Evolutionary conservation across 2,113 vertebrate species (phyloP), one percentile per base, ranked within the genome.

Genomic region (Erinaceus europaeus): DNA sequence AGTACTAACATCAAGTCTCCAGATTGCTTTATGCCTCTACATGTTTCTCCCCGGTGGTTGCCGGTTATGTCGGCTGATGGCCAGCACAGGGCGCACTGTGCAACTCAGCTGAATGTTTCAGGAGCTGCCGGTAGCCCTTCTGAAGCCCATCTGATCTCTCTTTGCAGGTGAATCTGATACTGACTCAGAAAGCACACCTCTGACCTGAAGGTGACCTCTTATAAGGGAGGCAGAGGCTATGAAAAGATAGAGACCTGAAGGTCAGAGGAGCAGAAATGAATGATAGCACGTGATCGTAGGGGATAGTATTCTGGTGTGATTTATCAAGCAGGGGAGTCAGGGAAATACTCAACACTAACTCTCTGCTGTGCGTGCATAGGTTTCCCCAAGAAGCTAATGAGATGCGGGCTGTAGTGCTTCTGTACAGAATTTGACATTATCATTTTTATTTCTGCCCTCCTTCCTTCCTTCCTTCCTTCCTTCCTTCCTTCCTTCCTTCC

Each of bases 191-290:
- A 77, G 29, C 10, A 0, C 7, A 50, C 48, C 27, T 80, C 48
- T 93, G 32, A 52, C 68, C 38, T 81, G 48, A 48, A 50, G 34
- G 32, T 73, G 52, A 42, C 78, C 64, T 40, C 48, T 76, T 88
- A 29, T 46, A 48, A 75, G 53, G 76, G 52, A 83, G 32, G 46
- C 36, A 20, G 36, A 46, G 42, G 25, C 32, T 74, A 84, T 34
- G n/a, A 50, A 90, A 87, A 77, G 65, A 65, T 21, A 61, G 25
- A 59, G 82, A 84, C 40, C n/a, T 68, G 32, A 86, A 68, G 67
- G 36, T 69, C 57, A 71, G 57, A 61, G 36, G 29, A 42, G 5
- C 17, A 82, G 36, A 78, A 89, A 88, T 87, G 40, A 71, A 72
- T 52, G 20, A 20, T n/a, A 36, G 38, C 55, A 18, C 64, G 15